Conservation (phyloP, 2,113 vertebrate genomes). For the Charina bottae region DNA sequence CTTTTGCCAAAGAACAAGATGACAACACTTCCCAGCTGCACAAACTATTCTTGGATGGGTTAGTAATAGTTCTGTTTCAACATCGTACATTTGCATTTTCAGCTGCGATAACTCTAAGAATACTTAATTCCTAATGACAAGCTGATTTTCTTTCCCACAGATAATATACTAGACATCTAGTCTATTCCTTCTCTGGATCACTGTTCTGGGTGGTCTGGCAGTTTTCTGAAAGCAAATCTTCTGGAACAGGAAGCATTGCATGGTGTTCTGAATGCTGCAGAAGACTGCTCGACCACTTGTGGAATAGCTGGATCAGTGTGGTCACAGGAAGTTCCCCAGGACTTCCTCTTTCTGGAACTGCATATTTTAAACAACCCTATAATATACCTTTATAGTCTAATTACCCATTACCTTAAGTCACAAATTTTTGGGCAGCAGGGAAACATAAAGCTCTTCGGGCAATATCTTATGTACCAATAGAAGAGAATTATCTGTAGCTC, state of each 20-base stretch:
- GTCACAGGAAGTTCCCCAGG: not conserved
- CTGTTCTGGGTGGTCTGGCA: not conserved
- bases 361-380: not conserved
- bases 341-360: not conserved
- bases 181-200: not conserved
- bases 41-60: conserved; percentile 84
- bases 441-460: not conserved
- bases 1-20: conserved; percentile 81
- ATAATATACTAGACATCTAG: not conserved
- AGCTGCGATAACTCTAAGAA: not conserved
- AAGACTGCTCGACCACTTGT: not conserved
- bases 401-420: not conserved
- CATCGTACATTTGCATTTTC: not conserved
- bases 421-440: not conserved
- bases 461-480: not conserved
- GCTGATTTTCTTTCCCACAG: not conserved
- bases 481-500: too few relatives aligned
- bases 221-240: not conserved
- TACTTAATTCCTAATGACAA: not conserved
- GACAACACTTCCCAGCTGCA: conserved; percentile 77
- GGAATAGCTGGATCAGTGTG: not conserved
- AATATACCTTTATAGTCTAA: not conserved
- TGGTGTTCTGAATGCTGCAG: not conserved
- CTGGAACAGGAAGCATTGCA: not conserved
- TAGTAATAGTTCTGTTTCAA: conserved; percentile 58